Percentiles rank a stretch among this genome's conserved stretches.
Conservation (phyloP, 2,888 invertebrate genomes). For the Cephonodes hylas region DNA sequence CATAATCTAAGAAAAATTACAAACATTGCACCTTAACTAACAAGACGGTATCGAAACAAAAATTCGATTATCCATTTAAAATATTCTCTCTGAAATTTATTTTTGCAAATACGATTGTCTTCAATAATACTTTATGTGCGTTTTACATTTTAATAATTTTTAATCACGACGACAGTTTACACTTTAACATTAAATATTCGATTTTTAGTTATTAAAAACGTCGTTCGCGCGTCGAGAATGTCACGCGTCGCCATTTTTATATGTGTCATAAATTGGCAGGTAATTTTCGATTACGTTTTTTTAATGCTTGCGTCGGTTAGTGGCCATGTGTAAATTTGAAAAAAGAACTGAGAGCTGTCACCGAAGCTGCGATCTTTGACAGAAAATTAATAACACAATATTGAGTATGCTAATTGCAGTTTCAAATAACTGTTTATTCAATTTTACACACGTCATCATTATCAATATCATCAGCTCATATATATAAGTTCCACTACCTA, state of each 20-base stretch:
- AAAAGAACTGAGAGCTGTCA: background rate
- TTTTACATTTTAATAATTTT: conserved; percentile 20
- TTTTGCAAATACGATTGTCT: background rate
- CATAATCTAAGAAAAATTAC: too few species aligned
- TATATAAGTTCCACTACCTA: too few species aligned
- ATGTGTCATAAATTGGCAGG: background rate
- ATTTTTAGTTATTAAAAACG: conserved; percentile 19
- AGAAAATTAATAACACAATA: background rate
- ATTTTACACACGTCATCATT: too few species aligned
- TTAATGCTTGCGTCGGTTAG: background rate
- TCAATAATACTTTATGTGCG: background rate
- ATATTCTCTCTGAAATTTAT: background rate
- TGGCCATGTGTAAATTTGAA: background rate
- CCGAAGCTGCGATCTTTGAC: background rate
- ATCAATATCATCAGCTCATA: too few species aligned
- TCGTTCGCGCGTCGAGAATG: background rate
- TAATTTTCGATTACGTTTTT: background rate
- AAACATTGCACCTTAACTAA: too few species aligned
- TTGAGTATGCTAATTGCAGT: too few species aligned
- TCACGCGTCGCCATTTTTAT: conserved; percentile 1
- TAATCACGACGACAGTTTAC: conserved; percentile 27
- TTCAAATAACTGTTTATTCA: too few species aligned
- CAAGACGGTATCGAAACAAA: background rate
- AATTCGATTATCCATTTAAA: background rate
- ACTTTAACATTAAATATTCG: conserved; percentile 30